phyloP scores from a whole-genome alignment of 1,140 invertebrate genomes.

The Nephila pilipes region DNA sequence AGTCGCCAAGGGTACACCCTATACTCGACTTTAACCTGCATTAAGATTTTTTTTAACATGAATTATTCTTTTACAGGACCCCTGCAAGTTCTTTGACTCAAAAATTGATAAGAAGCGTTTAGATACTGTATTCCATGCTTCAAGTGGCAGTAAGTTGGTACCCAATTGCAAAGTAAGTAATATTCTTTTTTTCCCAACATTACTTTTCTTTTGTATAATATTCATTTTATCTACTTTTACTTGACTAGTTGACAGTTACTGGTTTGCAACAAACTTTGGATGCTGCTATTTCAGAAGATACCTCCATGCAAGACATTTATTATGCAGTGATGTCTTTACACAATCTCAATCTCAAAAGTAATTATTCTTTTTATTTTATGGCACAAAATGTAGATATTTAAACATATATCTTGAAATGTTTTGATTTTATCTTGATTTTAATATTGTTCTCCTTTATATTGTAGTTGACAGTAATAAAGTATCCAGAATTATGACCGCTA shows the following conservation, averaged over 20 bases:
- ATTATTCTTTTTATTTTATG: constrained; percentile 24
- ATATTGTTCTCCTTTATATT: constrained; percentile 66
- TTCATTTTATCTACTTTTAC: neutral
- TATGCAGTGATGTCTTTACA: constrained; percentile 81
- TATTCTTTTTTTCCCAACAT: neutral
- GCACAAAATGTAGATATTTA: too few species aligned
- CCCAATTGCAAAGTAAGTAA: constrained; percentile 53
- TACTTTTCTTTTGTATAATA: neutral
- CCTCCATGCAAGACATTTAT: constrained; percentile 81
- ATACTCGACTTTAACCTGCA: too few species aligned
- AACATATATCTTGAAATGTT: neutral
- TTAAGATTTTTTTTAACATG: neutral
- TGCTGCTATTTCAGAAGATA: constrained; percentile 81
- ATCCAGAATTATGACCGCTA: constrained; percentile 85
- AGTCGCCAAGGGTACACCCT: too few species aligned
- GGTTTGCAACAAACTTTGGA: constrained; percentile 81
- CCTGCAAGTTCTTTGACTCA: constrained; percentile 68
- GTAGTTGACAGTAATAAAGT: constrained; percentile 83
- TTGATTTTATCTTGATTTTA: constrained; percentile 7
- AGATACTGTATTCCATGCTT: constrained; percentile 70
- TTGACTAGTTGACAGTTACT: constrained; percentile 78
- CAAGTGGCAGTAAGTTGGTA: constrained; percentile 57
- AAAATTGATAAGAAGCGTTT: constrained; percentile 71
- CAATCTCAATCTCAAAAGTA: constrained; percentile 81
- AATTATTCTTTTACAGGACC: constrained; percentile 13